Evolutionary conservation across 2,797 vertebrate species (phyloP).

Genomic region (Phoeniculus purpureus): DNA sequence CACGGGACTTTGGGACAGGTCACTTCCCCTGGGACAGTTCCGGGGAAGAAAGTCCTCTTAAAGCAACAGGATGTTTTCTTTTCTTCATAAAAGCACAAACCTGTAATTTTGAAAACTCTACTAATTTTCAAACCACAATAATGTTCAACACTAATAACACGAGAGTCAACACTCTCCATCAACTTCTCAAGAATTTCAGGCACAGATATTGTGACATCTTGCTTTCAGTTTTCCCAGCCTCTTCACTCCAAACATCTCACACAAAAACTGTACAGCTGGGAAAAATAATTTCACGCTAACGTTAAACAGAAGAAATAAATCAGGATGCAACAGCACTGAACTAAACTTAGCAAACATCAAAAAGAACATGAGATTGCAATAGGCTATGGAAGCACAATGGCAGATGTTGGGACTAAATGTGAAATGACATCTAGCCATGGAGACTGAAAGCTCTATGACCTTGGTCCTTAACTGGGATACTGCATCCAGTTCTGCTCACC

Average conservation of each 20-base stretch:
- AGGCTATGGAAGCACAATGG: background rate
- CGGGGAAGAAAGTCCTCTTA: too few species aligned
- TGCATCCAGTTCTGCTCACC: background rate
- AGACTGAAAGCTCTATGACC: background rate
- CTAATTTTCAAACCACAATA: too few species aligned
- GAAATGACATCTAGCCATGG: background rate
- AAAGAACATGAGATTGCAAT: background rate
- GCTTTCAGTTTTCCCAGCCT: background rate
- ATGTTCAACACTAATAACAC: background rate
- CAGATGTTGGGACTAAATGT: background rate
- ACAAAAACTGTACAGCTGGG: background rate
- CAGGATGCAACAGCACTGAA: background rate
- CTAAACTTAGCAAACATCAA: background rate
- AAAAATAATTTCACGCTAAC: constrained; percentile 15
- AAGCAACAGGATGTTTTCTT: too few species aligned
- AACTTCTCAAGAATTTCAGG: constrained; percentile 11
- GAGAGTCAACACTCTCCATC: background rate
- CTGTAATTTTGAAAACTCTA: too few species aligned
- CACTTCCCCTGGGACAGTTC: too few species aligned
- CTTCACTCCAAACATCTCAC: background rate
- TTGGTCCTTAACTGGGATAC: background rate
- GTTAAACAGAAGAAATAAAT: constrained; percentile 19
- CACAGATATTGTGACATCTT: background rate
- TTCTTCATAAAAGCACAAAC: too few species aligned
- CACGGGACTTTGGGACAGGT: too few species aligned